Conservation (phyloP, 2,113 vertebrate species). For the Cyanocitta stelleri region DNA sequence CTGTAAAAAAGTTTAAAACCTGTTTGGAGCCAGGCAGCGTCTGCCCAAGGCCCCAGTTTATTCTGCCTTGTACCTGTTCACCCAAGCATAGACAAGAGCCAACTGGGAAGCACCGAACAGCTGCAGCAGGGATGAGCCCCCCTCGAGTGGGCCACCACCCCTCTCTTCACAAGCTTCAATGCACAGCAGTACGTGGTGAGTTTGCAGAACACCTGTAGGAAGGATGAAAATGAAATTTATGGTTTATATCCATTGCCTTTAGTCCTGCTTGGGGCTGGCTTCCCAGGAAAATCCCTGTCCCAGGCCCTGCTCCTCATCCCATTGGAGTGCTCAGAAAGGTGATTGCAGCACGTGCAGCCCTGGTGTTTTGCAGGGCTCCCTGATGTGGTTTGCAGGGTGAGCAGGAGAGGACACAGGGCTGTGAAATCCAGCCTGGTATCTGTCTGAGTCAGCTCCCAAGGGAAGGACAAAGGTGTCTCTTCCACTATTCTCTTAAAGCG, state of each 20-base stretch:
- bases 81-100: neutral
- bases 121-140: neutral
- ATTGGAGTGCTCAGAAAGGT: neutral
- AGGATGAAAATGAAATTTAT: neutral
- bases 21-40: neutral
- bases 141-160: rapidly evolving
- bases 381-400: neutral
- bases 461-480: rapidly evolving
- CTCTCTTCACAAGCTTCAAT: rapidly evolving
- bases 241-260: neutral
- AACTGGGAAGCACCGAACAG: neutral
- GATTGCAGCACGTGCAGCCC: neutral
- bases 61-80: neutral
- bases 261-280: neutral
- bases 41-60: neutral
- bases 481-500: neutral
- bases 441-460: neutral
- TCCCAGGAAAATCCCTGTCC: neutral
- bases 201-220: neutral
- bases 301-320: neutral
- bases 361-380: neutral
- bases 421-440: neutral
- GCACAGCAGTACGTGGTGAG: neutral
- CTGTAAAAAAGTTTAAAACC: neutral
- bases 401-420: neutral